A percentile compares a stretch with the other conserved stretches of the same genome.
phyloP scores from a whole-genome alignment of 2,113 vertebrate species.

The Glaucidium brasilianum region DNA sequence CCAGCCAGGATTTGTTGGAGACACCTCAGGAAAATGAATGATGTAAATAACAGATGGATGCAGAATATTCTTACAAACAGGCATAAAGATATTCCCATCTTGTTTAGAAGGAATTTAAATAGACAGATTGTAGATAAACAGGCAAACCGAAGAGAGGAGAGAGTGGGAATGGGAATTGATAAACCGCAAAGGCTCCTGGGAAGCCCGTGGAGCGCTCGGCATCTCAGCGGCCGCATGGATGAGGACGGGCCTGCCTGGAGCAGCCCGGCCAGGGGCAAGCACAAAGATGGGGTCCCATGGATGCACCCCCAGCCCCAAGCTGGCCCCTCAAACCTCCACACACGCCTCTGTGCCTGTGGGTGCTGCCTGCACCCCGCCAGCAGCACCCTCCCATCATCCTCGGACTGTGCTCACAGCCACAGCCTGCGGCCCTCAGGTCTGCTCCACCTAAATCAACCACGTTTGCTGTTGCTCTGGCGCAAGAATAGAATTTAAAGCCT shows the following conservation, averaged over 20 bases:
- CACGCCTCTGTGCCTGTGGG: neutral
- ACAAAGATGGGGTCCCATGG: neutral
- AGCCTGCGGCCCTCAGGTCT: neutral
- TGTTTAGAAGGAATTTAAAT: conserved; percentile 74
- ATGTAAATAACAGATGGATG: conserved; percentile 85
- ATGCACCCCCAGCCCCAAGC: too few relatives aligned
- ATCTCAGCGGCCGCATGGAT: rapidly evolving
- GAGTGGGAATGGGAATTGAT: neutral
- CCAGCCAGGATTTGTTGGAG: conserved; percentile 82
- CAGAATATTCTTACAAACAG: conserved; percentile 75
- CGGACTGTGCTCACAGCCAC: neutral
- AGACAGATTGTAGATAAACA: conserved; percentile 76
- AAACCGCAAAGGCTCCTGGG: neutral
- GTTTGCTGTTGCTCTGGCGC: neutral
- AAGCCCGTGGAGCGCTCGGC: rapidly evolving
- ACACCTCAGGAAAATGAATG: conserved; percentile 81
- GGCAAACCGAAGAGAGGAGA: conserved; percentile 25
- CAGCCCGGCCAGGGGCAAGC: neutral
- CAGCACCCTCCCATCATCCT: neutral
- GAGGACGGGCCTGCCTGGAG: neutral
- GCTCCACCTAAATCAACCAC: rapidly evolving
- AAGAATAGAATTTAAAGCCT: neutral
- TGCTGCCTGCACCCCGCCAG: neutral
- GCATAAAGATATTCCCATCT: conserved; percentile 76
- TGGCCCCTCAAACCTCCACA: neutral